phyloP scores from a whole-genome alignment of 2,888 invertebrate genomes.

The Diplolepis rosae region DNA sequence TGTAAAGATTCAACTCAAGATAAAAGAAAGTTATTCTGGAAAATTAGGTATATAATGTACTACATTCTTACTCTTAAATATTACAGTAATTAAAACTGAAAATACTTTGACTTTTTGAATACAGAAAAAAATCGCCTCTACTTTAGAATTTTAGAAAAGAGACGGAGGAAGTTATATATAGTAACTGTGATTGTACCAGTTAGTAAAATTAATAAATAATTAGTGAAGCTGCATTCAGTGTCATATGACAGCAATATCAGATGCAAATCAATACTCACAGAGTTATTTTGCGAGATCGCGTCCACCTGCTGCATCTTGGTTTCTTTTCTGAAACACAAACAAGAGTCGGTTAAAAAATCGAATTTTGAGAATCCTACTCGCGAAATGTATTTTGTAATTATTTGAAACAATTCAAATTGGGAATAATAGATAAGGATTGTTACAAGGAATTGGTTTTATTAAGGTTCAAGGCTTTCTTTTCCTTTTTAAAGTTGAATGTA shows the following conservation, averaged over 20 bases:
- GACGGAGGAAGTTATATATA: neutral
- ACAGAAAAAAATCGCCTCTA: neutral
- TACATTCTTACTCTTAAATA: neutral
- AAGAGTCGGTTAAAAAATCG: conserved; percentile 16
- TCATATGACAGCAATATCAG: neutral
- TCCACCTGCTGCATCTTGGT: conserved; percentile 79
- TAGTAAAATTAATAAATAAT: conserved; percentile 27
- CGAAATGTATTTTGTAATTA: too few relatives aligned
- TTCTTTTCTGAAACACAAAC: conserved; percentile 72
- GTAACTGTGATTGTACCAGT: neutral
- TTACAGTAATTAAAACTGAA: neutral
- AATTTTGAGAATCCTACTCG: neutral
- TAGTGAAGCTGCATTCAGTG: conserved; percentile 38
- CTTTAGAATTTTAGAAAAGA: neutral
- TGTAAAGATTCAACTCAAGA: neutral
- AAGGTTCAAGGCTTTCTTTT: too few relatives aligned
- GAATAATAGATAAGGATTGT: too few relatives aligned
- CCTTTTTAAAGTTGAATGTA: too few relatives aligned
- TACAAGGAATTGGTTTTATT: too few relatives aligned
- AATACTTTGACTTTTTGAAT: neutral
- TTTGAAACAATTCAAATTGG: too few relatives aligned
- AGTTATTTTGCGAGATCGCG: conserved; percentile 76
- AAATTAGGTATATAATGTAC: neutral
- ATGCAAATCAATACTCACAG: conserved; percentile 72
- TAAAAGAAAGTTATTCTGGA: neutral